Evolutionary conservation across 2,797 vertebrate genomes (phyloP).

Genomic region (Sebastes vulpes): DNA sequence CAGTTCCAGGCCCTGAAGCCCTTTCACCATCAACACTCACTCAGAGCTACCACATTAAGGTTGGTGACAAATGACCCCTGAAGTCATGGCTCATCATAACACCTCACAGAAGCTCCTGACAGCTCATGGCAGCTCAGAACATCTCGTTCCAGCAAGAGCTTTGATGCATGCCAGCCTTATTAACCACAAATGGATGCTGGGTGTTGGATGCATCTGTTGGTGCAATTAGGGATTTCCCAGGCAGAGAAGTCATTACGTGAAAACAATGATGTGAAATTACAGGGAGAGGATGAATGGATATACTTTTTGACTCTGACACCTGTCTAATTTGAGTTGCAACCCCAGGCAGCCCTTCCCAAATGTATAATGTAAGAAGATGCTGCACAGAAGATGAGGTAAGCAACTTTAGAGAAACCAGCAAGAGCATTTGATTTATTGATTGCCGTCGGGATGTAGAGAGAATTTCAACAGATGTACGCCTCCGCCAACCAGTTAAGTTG

Average conservation of each 20-base stretch:
- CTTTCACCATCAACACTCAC: constrained; percentile 66
- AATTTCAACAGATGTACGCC: too few species aligned
- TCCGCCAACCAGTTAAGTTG: too few species aligned
- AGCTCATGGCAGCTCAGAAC: constrained; percentile 48
- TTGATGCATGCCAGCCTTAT: constrained; percentile 42
- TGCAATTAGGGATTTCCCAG: constrained; percentile 66
- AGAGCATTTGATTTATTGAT: background rate
- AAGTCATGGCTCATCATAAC: constrained; percentile 63
- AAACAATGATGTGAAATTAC: constrained; percentile 17
- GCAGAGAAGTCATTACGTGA: constrained; percentile 38
- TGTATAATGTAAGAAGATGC: background rate
- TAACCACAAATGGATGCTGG: constrained; percentile 38
- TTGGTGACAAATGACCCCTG: constrained; percentile 72
- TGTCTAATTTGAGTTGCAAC: background rate
- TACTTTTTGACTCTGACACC: background rate
- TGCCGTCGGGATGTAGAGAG: background rate
- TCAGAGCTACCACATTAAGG: constrained; percentile 61
- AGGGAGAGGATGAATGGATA: constrained; percentile 6
- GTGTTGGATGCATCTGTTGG: constrained; percentile 29
- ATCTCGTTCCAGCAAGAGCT: constrained; percentile 43
- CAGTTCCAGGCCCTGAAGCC: constrained; percentile 58
- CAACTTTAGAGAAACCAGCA: background rate
- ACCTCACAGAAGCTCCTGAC: constrained; percentile 36
- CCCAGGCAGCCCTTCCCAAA: background rate
- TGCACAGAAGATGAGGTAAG: background rate